Evolutionary conservation across 1,140 invertebrate species (phyloP).

Genomic region (Hormaphis cornu): DNA sequence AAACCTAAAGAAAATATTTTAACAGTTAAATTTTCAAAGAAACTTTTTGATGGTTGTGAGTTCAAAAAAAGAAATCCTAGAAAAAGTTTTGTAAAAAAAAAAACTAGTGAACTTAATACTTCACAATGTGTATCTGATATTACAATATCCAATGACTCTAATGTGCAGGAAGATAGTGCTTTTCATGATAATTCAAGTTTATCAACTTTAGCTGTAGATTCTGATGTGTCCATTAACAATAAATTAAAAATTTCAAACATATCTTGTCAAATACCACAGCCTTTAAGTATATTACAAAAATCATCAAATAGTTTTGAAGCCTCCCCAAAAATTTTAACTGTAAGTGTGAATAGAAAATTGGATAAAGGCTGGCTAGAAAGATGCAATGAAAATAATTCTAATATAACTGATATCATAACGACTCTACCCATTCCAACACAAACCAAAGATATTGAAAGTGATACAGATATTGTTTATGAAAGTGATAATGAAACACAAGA

Average conservation of each 20-base stretch:
- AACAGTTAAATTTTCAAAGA: conserved; percentile 51
- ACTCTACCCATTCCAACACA: conserved; percentile 36
- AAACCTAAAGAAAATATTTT: conserved; percentile 41
- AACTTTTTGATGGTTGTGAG: conserved; percentile 57
- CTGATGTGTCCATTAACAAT: conserved; percentile 34
- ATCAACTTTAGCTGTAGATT: background rate
- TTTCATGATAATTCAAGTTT: conserved; percentile 15
- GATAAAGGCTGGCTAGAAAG: conserved; percentile 50
- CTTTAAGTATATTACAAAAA: conserved; percentile 44
- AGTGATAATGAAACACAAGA: conserved; percentile 33
- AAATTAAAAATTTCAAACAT: conserved; percentile 39
- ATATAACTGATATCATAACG: conserved; percentile 20
- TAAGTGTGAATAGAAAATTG: conserved; percentile 43
- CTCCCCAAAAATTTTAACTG: background rate
- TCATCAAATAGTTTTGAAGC: conserved; percentile 36
- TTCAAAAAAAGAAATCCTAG: conserved; percentile 65
- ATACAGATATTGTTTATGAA: conserved; percentile 30
- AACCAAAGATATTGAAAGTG: conserved; percentile 37
- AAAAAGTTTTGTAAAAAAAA: conserved; percentile 44
- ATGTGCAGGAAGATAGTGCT: conserved; percentile 28
- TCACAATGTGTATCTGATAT: background rate
- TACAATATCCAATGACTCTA: background rate
- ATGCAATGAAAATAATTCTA: conserved; percentile 38
- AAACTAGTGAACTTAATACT: conserved; percentile 1
- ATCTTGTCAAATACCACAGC: conserved; percentile 37